These are phyloP conservation scores for Sinocyclocheilus anophthalmus DNA, from an alignment of 2,113 vertebrate species.

Conservation along the genomic window DNA sequence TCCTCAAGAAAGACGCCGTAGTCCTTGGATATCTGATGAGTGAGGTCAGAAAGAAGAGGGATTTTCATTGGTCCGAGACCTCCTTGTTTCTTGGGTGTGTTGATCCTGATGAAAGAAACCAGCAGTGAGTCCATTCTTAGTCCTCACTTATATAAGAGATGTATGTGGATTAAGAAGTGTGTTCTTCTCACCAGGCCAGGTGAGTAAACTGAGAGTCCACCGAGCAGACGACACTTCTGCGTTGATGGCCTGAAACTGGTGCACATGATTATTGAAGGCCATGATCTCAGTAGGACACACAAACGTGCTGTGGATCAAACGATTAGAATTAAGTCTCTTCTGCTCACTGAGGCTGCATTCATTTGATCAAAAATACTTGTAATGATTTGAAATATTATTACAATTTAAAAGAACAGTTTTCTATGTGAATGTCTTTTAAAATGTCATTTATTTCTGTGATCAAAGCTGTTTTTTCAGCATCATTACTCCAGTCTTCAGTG, in stretches of 20 bases:
- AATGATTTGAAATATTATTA: too few relatives aligned
- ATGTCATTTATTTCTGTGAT: background rate
- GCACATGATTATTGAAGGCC: conserved; percentile 91
- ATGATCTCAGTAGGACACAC: conserved; percentile 98
- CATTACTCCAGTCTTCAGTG: background rate
- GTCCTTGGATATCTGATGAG: conserved; percentile 94
- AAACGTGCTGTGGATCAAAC: conserved; percentile 80
- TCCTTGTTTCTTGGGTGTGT: conserved; percentile 91
- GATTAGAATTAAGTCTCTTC: background rate
- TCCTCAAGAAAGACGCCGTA: conserved; percentile 96
- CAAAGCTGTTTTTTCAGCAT: background rate
- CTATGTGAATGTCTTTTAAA: background rate
- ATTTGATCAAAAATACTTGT: too few relatives aligned
- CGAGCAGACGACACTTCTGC: conserved; percentile 93
- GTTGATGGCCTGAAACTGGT: conserved; percentile 90
- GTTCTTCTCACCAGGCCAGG: conserved; percentile 85
- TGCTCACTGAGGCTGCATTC: too few relatives aligned
- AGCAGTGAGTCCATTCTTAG: background rate
- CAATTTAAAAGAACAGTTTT: too few relatives aligned
- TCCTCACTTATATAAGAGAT: background rate
- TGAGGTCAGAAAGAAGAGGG: conserved; percentile 93
- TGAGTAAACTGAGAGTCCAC: conserved; percentile 97
- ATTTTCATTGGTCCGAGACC: conserved; percentile 92
- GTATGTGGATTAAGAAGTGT: background rate
- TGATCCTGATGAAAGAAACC: conserved; percentile 80